These are phyloP conservation scores for Rhombomys opimus DNA, from an alignment of 2,113 vertebrate genomes.

Conservation along the genomic window DNA sequence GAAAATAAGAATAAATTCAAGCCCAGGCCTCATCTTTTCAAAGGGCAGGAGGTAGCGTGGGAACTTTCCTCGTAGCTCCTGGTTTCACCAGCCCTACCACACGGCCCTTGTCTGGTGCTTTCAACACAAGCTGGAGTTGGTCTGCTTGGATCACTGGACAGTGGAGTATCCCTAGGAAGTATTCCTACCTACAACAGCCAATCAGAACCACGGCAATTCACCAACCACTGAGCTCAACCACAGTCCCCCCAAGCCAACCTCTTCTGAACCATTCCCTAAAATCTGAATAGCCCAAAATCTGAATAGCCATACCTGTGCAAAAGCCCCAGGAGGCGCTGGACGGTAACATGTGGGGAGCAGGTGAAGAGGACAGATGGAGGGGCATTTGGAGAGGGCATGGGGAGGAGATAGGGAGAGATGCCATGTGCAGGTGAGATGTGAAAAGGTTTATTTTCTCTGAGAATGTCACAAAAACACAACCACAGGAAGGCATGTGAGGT, in stretches of 20 bases:
- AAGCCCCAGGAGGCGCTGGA: too few relatives aligned
- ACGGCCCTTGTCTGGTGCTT: background rate
- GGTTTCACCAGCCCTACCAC: background rate
- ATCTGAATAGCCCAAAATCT: background rate
- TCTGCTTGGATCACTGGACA: background rate
- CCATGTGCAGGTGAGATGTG: background rate
- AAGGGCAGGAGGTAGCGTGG: accelerated
- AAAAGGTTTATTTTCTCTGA: background rate
- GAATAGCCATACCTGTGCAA: too few relatives aligned
- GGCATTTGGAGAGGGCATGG: accelerated
- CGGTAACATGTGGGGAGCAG: background rate
- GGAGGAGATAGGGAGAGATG: background rate
- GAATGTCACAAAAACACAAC: background rate
- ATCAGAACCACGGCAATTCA: background rate
- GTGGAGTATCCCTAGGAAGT: background rate
- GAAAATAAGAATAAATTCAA: background rate
- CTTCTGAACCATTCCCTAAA: background rate
- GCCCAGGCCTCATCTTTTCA: background rate
- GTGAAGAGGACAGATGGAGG: background rate
- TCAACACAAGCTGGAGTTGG: background rate
- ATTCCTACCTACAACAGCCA: background rate
- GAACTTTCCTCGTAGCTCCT: accelerated
- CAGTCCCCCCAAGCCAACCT: background rate
- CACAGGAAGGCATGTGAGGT: background rate
- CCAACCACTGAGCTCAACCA: background rate